A percentile compares a stretch with the other conserved stretches of the same genome.
These are phyloP conservation scores for Gandaritis pyraliata DNA, from an alignment of 2,888 invertebrate species.

Conservation along the genomic window DNA sequence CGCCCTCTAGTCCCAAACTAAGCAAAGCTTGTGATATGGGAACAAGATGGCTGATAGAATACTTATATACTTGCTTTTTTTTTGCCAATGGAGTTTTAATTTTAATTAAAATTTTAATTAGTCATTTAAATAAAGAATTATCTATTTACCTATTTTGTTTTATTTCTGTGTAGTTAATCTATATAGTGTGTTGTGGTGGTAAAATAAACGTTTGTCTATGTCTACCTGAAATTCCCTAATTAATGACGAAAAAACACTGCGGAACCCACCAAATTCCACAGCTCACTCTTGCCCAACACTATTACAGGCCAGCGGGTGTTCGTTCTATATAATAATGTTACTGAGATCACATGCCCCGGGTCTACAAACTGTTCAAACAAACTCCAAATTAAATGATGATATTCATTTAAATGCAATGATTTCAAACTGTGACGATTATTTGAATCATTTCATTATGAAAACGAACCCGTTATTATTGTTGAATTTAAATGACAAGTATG, in stretches of 20 bases:
- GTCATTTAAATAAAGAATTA: too few relatives aligned
- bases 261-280: slow-evolving; percentile 42
- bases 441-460: slow-evolving; percentile 21
- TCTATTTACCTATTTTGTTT: too few relatives aligned
- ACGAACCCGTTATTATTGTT: slow-evolving; percentile 20
- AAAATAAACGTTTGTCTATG: too few relatives aligned
- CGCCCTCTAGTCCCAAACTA: too few relatives aligned
- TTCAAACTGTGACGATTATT: slow-evolving; percentile 26
- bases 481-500: background rate
- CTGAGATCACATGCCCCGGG: slow-evolving; percentile 59
- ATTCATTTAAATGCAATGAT: slow-evolving; percentile 28
- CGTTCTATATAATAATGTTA: slow-evolving; percentile 55
- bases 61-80: too few relatives aligned
- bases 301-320: slow-evolving; percentile 48
- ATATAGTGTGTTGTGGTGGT: too few relatives aligned
- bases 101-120: too few relatives aligned
- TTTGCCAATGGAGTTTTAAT: too few relatives aligned
- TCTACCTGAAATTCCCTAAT: too few relatives aligned
- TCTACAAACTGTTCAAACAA: slow-evolving; percentile 47
- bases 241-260: slow-evolving; percentile 29
- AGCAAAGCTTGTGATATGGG: too few relatives aligned
- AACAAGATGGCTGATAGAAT: too few relatives aligned
- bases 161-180: too few relatives aligned
- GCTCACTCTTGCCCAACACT: slow-evolving; percentile 37
- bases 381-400: slow-evolving; percentile 16